Percentiles rank a stretch among this genome's conserved stretches.
Conservation (phyloP, 2,888 invertebrate species). For the Lasioglossum marginatum region DNA sequence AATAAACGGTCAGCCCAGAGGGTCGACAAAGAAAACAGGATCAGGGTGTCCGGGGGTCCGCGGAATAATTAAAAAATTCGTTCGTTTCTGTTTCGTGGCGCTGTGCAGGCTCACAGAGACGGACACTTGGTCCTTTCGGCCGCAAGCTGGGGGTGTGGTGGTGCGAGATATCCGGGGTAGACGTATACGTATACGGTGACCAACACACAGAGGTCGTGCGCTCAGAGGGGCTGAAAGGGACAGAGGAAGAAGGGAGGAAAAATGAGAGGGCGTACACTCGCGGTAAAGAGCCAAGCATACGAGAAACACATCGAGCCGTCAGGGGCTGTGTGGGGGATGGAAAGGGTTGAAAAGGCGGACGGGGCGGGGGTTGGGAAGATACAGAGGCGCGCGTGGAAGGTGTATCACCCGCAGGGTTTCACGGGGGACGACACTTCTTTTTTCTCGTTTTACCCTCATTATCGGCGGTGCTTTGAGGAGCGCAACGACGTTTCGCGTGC, state of each 20-base stretch:
- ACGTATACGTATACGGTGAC: slow-evolving; percentile 36
- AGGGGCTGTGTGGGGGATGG: background rate
- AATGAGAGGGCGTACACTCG: slow-evolving; percentile 31
- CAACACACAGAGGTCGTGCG: slow-evolving; percentile 24
- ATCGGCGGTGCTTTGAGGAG: slow-evolving; percentile 63
- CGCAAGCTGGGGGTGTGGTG: background rate
- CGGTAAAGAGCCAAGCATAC: slow-evolving; percentile 51
- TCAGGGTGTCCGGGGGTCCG: slow-evolving; percentile 1
- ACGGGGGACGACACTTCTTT: slow-evolving; percentile 36
- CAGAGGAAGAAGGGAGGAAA: background rate
- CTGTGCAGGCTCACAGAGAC: background rate
- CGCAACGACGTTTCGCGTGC: slow-evolving; percentile 59
- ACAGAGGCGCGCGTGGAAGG: slow-evolving; percentile 25
- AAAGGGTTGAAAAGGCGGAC: slow-evolving; percentile 11
- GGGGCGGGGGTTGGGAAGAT: slow-evolving; percentile 18
- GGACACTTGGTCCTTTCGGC: slow-evolving; percentile 9
- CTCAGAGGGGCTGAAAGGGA: background rate
- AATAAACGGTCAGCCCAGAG: background rate
- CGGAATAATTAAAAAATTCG: slow-evolving; percentile 31
- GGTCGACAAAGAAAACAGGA: slow-evolving; percentile 13
- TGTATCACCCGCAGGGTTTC: slow-evolving; percentile 50
- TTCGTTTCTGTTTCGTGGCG: background rate
- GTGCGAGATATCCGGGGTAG: slow-evolving; percentile 7
- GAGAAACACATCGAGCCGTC: slow-evolving; percentile 37
- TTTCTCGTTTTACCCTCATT: slow-evolving; percentile 62